These are phyloP conservation scores for Centrocercus urophasianus DNA, from an alignment of 2,113 vertebrate genomes.

Conservation along the genomic window DNA sequence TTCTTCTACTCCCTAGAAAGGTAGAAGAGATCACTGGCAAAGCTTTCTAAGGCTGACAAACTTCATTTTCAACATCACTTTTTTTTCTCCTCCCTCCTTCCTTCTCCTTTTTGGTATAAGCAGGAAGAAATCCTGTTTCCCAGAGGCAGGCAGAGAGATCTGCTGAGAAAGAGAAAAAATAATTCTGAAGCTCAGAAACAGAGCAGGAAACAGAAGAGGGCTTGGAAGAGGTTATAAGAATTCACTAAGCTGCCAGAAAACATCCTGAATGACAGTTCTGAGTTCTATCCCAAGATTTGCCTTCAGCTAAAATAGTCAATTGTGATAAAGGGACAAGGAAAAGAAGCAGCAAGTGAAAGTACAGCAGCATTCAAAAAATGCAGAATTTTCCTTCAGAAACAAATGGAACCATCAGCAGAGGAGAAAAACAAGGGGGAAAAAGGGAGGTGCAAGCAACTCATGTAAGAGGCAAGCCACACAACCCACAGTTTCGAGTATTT, in stretches of 20 bases:
- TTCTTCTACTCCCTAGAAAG: not conserved
- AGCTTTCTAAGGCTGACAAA: not conserved
- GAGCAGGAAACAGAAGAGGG: not conserved
- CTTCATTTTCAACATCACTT: not conserved
- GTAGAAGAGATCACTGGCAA: not conserved
- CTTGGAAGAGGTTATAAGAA: not conserved
- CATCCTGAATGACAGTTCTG: not conserved
- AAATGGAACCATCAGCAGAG: not conserved
- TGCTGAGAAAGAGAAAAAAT: not conserved
- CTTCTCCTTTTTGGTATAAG: not conserved
- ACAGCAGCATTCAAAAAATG: not conserved
- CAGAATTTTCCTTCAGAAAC: not conserved
- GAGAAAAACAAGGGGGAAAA: not conserved
- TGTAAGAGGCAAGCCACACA: not conserved
- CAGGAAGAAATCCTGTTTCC: not conserved
- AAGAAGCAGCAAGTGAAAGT: not conserved
- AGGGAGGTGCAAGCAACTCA: not conserved
- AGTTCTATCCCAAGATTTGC: not conserved
- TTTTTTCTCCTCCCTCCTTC: not conserved
- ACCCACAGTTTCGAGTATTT: not conserved
- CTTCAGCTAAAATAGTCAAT: conserved; percentile 1
- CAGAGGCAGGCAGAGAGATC: not conserved
- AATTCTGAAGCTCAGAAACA: not conserved
- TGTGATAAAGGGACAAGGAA: not conserved
- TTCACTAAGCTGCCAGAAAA: not conserved